Percentiles rank a stretch among this genome's conserved stretches.
These are phyloP conservation scores for Lithophane leautieri DNA, from an alignment of 2,888 invertebrate genomes.

Conservation along the genomic window DNA sequence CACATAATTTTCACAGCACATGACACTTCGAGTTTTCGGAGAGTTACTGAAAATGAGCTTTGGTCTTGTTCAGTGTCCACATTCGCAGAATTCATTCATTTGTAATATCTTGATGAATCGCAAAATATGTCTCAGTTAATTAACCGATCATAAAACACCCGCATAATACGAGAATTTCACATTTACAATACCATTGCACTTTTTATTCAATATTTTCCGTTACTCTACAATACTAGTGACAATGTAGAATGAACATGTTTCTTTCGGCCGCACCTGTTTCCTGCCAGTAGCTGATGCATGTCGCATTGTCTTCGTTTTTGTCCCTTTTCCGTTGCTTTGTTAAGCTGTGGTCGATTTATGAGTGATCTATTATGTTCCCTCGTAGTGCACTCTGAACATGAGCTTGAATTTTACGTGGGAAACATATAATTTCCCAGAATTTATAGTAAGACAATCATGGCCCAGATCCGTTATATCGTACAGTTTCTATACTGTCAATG, in stretches of 20 bases:
- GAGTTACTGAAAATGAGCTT: background rate
- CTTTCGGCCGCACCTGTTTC: conserved; percentile 77
- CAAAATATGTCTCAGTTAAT: conserved; percentile 14
- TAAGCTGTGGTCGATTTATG: conserved; percentile 55
- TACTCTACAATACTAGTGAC: conserved; percentile 47
- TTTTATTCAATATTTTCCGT: conserved; percentile 46
- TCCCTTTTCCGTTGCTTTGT: conserved; percentile 76
- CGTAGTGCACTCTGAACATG: conserved; percentile 52
- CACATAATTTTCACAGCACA: background rate
- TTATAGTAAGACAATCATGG: conserved; percentile 54
- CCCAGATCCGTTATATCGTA: conserved; percentile 46
- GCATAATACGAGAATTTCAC: conserved; percentile 6
- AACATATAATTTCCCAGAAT: conserved; percentile 55
- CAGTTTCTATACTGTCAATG: conserved; percentile 58
- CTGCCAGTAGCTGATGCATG: conserved; percentile 75
- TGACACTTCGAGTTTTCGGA: background rate
- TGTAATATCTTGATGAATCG: background rate
- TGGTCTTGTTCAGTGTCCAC: background rate
- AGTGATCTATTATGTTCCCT: conserved; percentile 60
- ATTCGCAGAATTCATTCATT: background rate
- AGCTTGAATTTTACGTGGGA: conserved; percentile 63
- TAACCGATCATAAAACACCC: conserved; percentile 14
- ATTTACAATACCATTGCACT: conserved; percentile 44
- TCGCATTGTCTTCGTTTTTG: conserved; percentile 80
- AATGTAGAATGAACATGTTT: conserved; percentile 62